Conservation (phyloP, 2,888 invertebrate genomes). For the Tachystola acroxantha region DNA sequence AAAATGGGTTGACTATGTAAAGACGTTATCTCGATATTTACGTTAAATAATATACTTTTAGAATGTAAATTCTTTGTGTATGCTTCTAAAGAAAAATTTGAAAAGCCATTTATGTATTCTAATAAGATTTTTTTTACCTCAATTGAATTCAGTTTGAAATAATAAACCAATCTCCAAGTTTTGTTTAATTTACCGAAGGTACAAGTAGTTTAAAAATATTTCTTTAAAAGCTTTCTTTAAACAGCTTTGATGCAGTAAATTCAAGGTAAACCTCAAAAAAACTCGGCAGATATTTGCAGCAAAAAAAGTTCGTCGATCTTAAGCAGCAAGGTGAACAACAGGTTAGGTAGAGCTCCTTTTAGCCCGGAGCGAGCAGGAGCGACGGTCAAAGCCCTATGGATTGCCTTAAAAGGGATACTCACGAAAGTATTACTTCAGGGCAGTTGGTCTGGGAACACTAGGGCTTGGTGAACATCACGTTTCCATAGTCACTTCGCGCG, state of each 20-base stretch:
- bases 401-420: slow-evolving; percentile 32
- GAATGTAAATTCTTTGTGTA: too few relatives aligned
- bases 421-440: slow-evolving; percentile 55
- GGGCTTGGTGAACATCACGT: slow-evolving; percentile 37
- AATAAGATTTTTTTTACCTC: too few relatives aligned
- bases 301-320: slow-evolving; percentile 45
- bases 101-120: too few relatives aligned
- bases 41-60: too few relatives aligned
- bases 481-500: slow-evolving; percentile 63
- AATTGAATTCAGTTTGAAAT: too few relatives aligned
- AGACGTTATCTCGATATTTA: too few relatives aligned
- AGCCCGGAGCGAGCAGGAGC: slow-evolving; percentile 32
- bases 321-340: slow-evolving; percentile 51
- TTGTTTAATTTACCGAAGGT: too few relatives aligned
- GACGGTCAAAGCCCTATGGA: slow-evolving; percentile 44
- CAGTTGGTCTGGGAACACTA: slow-evolving; percentile 30
- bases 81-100: too few relatives aligned
- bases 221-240: too few relatives aligned
- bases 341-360: slow-evolving; percentile 51
- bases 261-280: slow-evolving; percentile 10
- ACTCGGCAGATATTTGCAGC: slow-evolving; percentile 27
- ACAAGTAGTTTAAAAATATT: too few relatives aligned
- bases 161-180: too few relatives aligned
- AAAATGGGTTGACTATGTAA: too few relatives aligned
- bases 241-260: slow-evolving; percentile 4